Evolutionary conservation across 2,888 invertebrate species (phyloP).

Genomic region (Pherbina coryleti): DNA sequence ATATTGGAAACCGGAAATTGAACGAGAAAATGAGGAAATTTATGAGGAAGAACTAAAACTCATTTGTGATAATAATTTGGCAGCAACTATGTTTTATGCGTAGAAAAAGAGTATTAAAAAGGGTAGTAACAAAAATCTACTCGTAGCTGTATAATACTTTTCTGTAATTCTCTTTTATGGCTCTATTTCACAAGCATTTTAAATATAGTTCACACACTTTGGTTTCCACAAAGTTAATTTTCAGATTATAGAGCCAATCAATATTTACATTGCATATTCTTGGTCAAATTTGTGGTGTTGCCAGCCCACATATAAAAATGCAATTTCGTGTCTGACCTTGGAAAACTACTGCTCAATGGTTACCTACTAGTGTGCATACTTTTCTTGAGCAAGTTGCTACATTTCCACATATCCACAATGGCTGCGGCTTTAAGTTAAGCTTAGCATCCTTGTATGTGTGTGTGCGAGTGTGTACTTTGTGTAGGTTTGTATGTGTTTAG

Average conservation of each 20-base stretch:
- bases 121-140: background rate
- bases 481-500: background rate
- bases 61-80: background rate
- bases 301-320: background rate
- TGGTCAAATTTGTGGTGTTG: constrained; percentile 16
- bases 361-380: background rate
- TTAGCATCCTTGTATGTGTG: background rate
- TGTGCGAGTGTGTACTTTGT: background rate
- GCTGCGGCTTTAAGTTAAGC: background rate
- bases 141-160: background rate
- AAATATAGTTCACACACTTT: no score
- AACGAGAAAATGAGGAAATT: background rate
- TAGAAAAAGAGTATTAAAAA: no score
- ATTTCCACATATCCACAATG: constrained; percentile 15
- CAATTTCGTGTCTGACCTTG: constrained; percentile 11
- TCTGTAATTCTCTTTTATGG: no score
- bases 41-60: background rate
- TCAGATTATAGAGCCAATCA: no score
- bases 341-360: background rate
- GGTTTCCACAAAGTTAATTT: no score
- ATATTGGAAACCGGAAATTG: background rate
- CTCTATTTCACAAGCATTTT: no score
- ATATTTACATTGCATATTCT: constrained; percentile 6
- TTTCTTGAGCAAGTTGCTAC: constrained; percentile 9
- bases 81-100: no score